phyloP scores from a whole-genome alignment of 2,797 vertebrate species.

The Ptychobarbus kaznakovi region DNA sequence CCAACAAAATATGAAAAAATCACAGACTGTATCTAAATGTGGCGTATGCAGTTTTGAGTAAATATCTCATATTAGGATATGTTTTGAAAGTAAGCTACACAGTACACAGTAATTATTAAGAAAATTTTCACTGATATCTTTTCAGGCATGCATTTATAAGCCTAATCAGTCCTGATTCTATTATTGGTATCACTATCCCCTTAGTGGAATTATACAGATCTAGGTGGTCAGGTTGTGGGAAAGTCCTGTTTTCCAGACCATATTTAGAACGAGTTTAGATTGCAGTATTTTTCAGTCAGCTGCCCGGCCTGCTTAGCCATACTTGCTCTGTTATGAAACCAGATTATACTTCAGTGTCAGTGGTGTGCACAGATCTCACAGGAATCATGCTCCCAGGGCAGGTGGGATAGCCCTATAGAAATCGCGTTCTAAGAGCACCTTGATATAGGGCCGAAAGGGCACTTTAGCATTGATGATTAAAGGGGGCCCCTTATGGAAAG shows the following conservation, averaged over 20 bases:
- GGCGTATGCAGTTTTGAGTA: neutral
- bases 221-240: conserved; percentile 27
- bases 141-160: neutral
- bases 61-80: neutral
- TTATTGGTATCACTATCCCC: neutral
- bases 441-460: neutral
- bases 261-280: conserved; percentile 35
- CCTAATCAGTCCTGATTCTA: neutral
- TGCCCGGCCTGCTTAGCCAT: conserved; percentile 7
- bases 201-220: neutral
- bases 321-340: conserved; percentile 37
- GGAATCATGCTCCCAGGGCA: neutral
- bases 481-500: too few species aligned
- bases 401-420: neutral
- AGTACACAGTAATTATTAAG: neutral
- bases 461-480: neutral
- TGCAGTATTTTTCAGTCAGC: conserved; percentile 7
- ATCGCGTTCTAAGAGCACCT: neutral
- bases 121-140: neutral
- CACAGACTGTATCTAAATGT: neutral
- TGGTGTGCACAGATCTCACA: neutral
- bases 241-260: conserved; percentile 35
- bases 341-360: conserved; percentile 19
- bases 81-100: neutral
- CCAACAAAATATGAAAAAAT: neutral